phyloP scores from a whole-genome alignment of 2,888 invertebrate genomes.

The Xestoiulus laeticollis region DNA sequence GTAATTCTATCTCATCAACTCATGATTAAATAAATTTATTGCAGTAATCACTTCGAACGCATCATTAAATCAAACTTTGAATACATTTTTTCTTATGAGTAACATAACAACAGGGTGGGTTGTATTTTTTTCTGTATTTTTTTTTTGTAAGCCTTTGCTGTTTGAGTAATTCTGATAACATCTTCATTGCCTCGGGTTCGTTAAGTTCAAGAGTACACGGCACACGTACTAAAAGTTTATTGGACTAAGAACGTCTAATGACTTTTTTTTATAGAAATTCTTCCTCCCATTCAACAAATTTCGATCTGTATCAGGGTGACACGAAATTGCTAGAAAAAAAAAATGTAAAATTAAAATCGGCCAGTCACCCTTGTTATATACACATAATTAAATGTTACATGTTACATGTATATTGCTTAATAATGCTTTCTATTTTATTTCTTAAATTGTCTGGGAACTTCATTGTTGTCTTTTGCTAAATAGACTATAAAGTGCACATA shows the following conservation, averaged over 20 bases:
- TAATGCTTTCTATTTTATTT: not conserved
- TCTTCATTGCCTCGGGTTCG: conserved; percentile 17
- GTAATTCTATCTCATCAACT: conserved; percentile 1
- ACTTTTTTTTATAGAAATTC: not conserved
- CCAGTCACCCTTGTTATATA: not conserved
- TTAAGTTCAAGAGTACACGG: conserved; percentile 28
- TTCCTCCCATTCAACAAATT: conserved; percentile 21
- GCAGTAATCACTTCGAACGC: not conserved
- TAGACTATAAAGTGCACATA: too few relatives aligned
- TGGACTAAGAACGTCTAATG: conserved; percentile 28
- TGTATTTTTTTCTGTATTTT: not conserved
- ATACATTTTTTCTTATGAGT: not conserved
- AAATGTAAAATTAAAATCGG: conserved; percentile 19
- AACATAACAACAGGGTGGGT: not conserved
- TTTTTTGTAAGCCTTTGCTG: conserved; percentile 15
- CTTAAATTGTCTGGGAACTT: not conserved
- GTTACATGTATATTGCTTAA: too few relatives aligned
- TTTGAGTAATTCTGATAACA: conserved; percentile 10
- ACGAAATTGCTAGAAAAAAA: not conserved
- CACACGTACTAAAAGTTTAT: conserved; percentile 34
- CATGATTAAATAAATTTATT: not conserved
- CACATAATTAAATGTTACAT: not conserved
- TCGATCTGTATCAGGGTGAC: conserved; percentile 10
- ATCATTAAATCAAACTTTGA: not conserved
- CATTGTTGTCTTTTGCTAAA: not conserved